These are phyloP conservation scores for Drosophila merina DNA, from an alignment of 2,888 invertebrate species.

Conservation along the genomic window DNA sequence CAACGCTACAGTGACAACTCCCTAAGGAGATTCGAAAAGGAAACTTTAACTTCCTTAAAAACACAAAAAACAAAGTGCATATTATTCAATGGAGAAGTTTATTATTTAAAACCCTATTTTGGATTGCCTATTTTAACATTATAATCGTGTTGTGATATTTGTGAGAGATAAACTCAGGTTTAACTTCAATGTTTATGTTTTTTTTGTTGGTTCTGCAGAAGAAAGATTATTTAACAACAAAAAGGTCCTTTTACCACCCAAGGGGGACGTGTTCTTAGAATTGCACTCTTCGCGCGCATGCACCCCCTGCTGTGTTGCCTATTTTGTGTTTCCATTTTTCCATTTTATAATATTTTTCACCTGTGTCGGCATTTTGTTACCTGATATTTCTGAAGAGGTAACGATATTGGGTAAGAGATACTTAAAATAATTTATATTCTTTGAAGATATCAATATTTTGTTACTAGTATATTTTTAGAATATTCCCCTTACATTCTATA, in stretches of 20 bases:
- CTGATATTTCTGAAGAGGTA: background rate
- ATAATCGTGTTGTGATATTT: no score
- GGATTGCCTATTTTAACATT: no score
- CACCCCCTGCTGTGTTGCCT: conserved; percentile 13
- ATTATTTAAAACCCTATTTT: no score
- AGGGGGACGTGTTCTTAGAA: background rate
- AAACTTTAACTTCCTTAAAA: no score
- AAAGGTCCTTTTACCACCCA: background rate
- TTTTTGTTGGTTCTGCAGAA: no score
- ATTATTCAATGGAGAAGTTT: no score
- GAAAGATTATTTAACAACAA: background rate
- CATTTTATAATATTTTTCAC: background rate
- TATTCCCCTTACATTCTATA: no score
- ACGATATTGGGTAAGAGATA: background rate
- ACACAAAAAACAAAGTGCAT: background rate
- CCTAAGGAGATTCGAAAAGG: background rate
- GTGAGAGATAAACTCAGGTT: no score
- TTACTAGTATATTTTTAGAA: no score
- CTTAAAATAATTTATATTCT: background rate
- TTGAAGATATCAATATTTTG: no score
- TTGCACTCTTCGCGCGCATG: conserved; percentile 16
- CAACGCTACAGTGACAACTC: conserved; percentile 17
- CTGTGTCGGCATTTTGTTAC: background rate
- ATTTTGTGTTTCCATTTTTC: conserved; percentile 7
- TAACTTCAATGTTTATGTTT: no score